Base-by-base conservation (phyloP, 1,140 invertebrate species). In the Drosophila insularis region DNA sequence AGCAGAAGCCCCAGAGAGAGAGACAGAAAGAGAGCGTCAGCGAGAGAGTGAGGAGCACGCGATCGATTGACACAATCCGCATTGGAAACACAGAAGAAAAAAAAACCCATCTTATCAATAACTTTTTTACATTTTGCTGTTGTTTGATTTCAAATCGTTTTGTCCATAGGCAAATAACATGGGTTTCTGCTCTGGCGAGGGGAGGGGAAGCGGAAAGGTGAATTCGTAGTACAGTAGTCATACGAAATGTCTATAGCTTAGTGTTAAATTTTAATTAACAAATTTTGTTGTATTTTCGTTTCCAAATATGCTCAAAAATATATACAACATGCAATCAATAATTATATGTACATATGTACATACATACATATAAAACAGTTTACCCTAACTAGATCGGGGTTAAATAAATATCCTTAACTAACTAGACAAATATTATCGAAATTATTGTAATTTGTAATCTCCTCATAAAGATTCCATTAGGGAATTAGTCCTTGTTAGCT, bases 241-340 rank as follows among this genome's bases (percentile, higher is more conserved):
- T 8, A 37, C 39, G 14, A 39, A 35, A 27, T 23, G 46, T 40
- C 63, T 68, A 54, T 63, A 50, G 69, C 81, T 80, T 56, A 71
- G 81, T 74, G 81, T 85, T 74, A 71, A 69, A 71, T 78, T 65
- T 67, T 69, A 78, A 85, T 85, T 85, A 85, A 70, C 81, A 77
- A 74, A 71, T 68, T 55, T 78, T 64, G 32, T 35, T 50, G 43
- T 50, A 50, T 50, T 50, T 50, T 64, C 63, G 39, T 43, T 54
- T 58, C 64, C 55, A 67, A 72, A 39, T 60, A 59, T 68, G 71
- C 50, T 50, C 56, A 62, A 74, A 58, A 43, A 59, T 63, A 74
- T 74, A 72, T 63, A 69, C 54, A 69, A 56, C 37, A 72, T 56
- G 54, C 23, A 40, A 72, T 23, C 50, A 54, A 23, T 23, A 54